Conservation (phyloP, 2,113 vertebrate genomes). For the Pampusana beccarii region DNA sequence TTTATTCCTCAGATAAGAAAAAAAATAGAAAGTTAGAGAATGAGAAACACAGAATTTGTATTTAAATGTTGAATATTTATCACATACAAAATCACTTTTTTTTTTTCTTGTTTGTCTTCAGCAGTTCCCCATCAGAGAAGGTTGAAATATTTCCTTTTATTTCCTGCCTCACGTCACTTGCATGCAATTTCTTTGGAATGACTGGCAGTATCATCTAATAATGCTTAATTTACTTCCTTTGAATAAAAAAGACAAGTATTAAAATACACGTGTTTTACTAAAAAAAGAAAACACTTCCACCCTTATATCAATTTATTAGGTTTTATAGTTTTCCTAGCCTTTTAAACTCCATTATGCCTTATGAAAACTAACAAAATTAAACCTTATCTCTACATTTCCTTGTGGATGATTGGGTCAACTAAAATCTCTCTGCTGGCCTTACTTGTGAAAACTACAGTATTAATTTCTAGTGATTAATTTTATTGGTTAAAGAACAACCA, state of each 20-base stretch:
- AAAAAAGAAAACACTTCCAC: neutral
- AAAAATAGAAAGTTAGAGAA: neutral
- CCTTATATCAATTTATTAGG: neutral
- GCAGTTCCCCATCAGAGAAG: neutral
- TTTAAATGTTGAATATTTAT: neutral
- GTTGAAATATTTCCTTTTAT: neutral
- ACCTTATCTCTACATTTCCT: neutral
- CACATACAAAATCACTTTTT: neutral
- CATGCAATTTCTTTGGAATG: neutral
- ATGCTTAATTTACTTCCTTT: neutral
- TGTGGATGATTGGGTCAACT: neutral
- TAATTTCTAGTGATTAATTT: neutral
- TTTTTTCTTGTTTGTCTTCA: neutral
- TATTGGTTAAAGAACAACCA: neutral
- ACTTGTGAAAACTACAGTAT: neutral
- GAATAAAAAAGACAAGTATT: neutral
- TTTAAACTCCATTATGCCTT: neutral
- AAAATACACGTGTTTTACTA: neutral
- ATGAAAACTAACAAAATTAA: neutral
- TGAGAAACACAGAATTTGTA: neutral
- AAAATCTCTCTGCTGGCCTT: neutral
- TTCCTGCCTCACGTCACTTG: neutral
- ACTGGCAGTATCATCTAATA: neutral
- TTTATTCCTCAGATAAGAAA: neutral
- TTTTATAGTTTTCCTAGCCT: neutral